Evolutionary conservation across 2,888 invertebrate species (phyloP), one percentile per base, ranked within the genome.

Genomic region (Cephus pulcher): DNA sequence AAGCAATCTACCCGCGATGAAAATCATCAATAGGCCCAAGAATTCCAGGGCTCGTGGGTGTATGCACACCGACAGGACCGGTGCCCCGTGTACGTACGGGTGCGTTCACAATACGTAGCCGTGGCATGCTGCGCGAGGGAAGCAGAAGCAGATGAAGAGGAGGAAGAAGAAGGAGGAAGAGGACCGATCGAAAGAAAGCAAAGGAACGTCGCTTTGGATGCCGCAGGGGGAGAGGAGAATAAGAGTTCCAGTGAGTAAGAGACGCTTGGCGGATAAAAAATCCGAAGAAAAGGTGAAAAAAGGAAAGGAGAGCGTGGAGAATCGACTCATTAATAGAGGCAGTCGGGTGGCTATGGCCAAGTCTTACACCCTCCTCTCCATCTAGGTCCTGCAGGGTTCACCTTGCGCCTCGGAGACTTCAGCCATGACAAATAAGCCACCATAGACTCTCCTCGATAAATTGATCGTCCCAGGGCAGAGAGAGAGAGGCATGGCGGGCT

Each of bases 291-390:
- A 70, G 74, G 75, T 33, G 33, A 34, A 76, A 35, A 69, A 75
- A 74, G 75, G 75, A 75, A 75, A 56, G 78, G 79, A 74, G 81
- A 78, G 78, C 80, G 83, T 84, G 82, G 83, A 84, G 82, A 84
- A 84, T 83, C 83, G 83, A 83, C 84, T 83, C 84, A 84, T 84
- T 84, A 84, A 84, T 83, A 83, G 83, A 81, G 80, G 81, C 84
- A 83, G 83, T 82, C 80, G 81, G 56, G 81, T 81, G 80, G 83
- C 82, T 83, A 77, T 81, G 80, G 81, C 80, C 81, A 78, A 81
- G 79, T 82, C 56, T 23, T 56, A 56, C 56, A 15, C 56, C 56
- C 56, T 56, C 1, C 23, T 56, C 56, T 56, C 56, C 56, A 56
- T 56, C 15, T 56, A 56, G 56, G 9, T 23, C 56, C 56, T 56